A percentile compares a stretch with the other conserved stretches of the same genome.
Conservation (phyloP, 2,113 vertebrate species). For the Channa maculata region DNA sequence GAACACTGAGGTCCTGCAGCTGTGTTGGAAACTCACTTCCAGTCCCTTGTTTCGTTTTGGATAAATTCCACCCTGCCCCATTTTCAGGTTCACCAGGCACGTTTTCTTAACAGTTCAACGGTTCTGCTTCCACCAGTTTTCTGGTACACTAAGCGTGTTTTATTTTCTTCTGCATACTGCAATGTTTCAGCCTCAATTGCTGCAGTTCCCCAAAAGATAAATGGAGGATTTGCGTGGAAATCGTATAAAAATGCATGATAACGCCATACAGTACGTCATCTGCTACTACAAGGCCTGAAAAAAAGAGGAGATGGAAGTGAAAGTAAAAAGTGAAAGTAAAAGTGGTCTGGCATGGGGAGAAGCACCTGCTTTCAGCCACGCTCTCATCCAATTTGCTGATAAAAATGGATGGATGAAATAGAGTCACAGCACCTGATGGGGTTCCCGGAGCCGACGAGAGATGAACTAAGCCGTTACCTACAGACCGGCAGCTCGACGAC, state of each 20-base stretch:
- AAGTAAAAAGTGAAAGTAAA: background rate
- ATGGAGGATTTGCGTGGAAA: background rate
- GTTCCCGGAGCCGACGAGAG: constrained; percentile 17
- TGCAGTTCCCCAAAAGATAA: constrained; percentile 11
- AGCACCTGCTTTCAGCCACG: constrained; percentile 17
- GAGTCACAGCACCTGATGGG: constrained; percentile 53
- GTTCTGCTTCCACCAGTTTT: constrained; percentile 31
- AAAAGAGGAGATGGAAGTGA: constrained; percentile 7
- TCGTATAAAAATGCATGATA: background rate
- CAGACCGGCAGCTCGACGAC: constrained; percentile 16
- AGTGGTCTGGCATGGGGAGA: constrained; percentile 12
- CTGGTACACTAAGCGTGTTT: constrained; percentile 33
- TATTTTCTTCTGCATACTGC: background rate
- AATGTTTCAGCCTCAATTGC: constrained; percentile 32
- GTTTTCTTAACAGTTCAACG: constrained; percentile 27
- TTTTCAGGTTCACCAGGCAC: constrained; percentile 39
- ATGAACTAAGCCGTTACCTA: constrained; percentile 19
- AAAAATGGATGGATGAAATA: constrained; percentile 21
- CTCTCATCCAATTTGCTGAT: no score
- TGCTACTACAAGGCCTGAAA: no score
- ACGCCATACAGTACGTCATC: no score
- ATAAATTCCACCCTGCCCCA: constrained; percentile 29
- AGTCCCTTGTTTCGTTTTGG: constrained; percentile 12
- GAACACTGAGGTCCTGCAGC: background rate
- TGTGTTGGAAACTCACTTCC: constrained; percentile 6